Conservation (phyloP, 2,797 vertebrate genomes). For the Rhynchotus rufescens region DNA sequence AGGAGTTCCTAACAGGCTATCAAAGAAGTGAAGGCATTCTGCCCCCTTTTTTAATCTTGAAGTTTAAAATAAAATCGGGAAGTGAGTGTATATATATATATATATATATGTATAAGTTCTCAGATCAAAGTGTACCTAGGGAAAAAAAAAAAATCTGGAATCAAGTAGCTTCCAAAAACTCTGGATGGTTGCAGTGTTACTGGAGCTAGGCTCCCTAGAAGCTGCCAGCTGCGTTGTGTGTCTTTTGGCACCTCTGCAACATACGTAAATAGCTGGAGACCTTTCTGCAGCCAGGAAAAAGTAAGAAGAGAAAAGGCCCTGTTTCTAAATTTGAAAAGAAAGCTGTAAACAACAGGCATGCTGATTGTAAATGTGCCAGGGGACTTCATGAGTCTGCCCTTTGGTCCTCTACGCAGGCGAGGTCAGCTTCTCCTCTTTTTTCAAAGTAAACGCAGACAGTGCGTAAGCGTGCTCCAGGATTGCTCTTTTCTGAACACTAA, state of each 20-base stretch:
- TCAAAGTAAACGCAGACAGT: conserved; percentile 8
- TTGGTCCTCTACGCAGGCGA: conserved; percentile 12
- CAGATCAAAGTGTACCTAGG: neutral
- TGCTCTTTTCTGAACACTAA: neutral
- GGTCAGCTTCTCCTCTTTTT: conserved; percentile 17
- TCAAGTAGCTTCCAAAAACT: conserved; percentile 26
- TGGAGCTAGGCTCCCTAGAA: conserved; percentile 43
- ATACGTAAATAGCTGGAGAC: conserved; percentile 36
- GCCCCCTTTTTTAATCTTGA: neutral
- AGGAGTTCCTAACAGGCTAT: neutral
- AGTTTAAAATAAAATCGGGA: neutral
- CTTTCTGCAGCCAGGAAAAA: conserved; percentile 44
- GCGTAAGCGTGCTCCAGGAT: neutral
- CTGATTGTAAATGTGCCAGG: conserved; percentile 15
- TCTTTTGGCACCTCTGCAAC: conserved; percentile 42
- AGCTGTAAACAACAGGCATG: conserved; percentile 45
- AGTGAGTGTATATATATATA: neutral
- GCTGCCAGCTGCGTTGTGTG: conserved; percentile 11
- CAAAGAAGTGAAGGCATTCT: neutral
- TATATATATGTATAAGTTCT: neutral
- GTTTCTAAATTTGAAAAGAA: conserved; percentile 70
- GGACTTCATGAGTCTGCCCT: conserved; percentile 15
- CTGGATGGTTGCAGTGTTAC: neutral
- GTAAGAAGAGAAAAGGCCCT: conserved; percentile 58
- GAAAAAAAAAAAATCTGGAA: conserved; percentile 14